Base-by-base conservation (phyloP, 2,888 invertebrate species). In the Sthenelais limicola region DNA sequence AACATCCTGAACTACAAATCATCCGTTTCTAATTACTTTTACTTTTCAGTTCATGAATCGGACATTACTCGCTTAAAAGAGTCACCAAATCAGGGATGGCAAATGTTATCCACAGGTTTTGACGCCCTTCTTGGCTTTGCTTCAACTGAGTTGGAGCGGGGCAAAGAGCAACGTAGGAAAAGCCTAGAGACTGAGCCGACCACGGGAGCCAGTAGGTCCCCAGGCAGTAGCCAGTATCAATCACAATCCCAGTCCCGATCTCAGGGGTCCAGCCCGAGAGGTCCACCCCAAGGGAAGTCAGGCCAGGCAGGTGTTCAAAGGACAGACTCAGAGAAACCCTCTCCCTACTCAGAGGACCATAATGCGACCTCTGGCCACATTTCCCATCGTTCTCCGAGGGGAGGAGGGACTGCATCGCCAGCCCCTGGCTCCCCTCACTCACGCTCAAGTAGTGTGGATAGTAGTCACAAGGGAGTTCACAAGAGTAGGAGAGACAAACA, bases 81-180 rank as follows among this genome's bases (percentile, higher is more conserved):
- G 71, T 80, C 80, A 15, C 77, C 78, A 26, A 80, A 73, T 62
- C 79, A 80, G 66, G 78, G 81, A 32, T 96, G 96, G 96, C 95
- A 96, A 88, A 94, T 95, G 88, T 94, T 96, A 82, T 94, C 94
- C 87, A 95, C 94, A 80, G 95, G 95, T 70, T 97, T 97, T 90
- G 97, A 97, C 89, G 93, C 95, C 80, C 90, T 97, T 82, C 94
- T 97, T 80, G 96, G 95, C 74, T 94, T 96, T 86, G 96, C 96
- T 66, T 95, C 96, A 49, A 95, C 94, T 21, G 96, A 96, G 84
- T 90, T 96, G 86, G 95, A 94, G 86, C 80, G 80, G 43, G 78
- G 74, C 30, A 73, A 71, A 58, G 74, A 74, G 58, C 54, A 68
- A 12, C 58, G 74, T 18, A 69, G 75, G 12, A 72, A 71, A 48